Percentiles rank a stretch among this genome's conserved stretches.
Evolutionary conservation across 1,140 invertebrate genomes (phyloP).

Genomic region (Trichonephila clavipes): DNA sequence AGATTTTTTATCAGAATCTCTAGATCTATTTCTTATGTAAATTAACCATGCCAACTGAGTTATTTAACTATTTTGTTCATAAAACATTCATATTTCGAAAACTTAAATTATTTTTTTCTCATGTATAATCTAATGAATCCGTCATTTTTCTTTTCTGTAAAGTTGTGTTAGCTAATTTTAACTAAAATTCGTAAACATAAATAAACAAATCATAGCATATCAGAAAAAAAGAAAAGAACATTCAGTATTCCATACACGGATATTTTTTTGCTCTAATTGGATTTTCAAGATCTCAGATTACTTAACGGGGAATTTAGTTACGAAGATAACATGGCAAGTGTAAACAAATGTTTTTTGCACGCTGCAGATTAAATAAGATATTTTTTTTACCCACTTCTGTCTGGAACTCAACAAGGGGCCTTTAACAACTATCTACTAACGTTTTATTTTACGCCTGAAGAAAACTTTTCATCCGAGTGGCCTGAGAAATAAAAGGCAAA

Average conservation of each 20-base stretch:
- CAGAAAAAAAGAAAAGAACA: background rate
- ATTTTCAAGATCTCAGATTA: conserved; percentile 54
- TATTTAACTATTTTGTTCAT: too few relatives aligned
- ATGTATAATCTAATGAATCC: too few relatives aligned
- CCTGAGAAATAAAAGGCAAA: conserved; percentile 17
- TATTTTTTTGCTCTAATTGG: conserved; percentile 47
- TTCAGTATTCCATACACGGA: background rate
- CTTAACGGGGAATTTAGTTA: conserved; percentile 44
- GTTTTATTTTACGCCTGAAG: conserved; percentile 50
- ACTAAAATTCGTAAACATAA: background rate
- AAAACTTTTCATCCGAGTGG: conserved; percentile 49
- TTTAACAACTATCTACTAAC: conserved; percentile 29
- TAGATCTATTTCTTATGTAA: too few relatives aligned
- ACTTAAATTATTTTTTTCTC: too few relatives aligned
- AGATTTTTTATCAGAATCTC: too few relatives aligned
- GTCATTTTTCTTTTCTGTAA: background rate
- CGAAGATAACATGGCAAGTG: background rate
- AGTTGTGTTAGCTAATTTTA: background rate
- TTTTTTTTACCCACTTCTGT: background rate
- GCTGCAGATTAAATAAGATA: background rate
- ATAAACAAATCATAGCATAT: background rate
- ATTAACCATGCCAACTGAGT: too few relatives aligned
- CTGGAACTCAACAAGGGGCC: conserved; percentile 8
- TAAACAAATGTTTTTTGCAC: conserved; percentile 47
- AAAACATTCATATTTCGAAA: too few relatives aligned